phyloP scores from a whole-genome alignment of 1,140 invertebrate genomes.

The Drosophila pachea region DNA sequence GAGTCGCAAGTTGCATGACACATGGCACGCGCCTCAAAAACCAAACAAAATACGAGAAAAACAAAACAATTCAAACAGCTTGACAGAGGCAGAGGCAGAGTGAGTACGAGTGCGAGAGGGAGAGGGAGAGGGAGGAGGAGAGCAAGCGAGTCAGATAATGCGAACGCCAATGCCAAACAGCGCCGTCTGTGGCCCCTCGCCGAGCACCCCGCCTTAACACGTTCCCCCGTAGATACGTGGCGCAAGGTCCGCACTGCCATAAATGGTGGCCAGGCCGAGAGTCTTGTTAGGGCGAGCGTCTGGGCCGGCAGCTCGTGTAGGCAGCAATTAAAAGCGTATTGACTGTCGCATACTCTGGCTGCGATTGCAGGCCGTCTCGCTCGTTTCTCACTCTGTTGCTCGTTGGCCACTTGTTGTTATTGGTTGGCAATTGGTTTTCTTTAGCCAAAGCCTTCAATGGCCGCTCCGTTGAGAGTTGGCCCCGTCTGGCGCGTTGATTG shows the following conservation, averaged over 20 bases:
- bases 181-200: neutral
- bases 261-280: constrained; percentile 62
- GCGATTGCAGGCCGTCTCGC: constrained; percentile 51
- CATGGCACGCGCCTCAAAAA: constrained; percentile 71
- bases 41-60: constrained; percentile 29
- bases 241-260: constrained; percentile 67
- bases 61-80: constrained; percentile 45
- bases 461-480: constrained; percentile 30
- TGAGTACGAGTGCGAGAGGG: too few relatives aligned
- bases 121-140: neutral
- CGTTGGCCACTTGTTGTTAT: constrained; percentile 63
- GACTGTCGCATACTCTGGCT: constrained; percentile 42
- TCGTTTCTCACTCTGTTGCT: constrained; percentile 12
- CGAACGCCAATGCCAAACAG: constrained; percentile 57
- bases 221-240: constrained; percentile 21
- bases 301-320: constrained; percentile 41
- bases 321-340: constrained; percentile 75
- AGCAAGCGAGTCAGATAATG: neutral
- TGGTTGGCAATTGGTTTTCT: constrained; percentile 47
- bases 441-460: constrained; percentile 46
- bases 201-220: constrained; percentile 5
- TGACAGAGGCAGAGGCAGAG: constrained; percentile 19
- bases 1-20: constrained; percentile 71
- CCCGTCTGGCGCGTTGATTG: neutral
- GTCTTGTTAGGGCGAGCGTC: constrained; percentile 65